A percentile compares a stretch with the other conserved stretches of the same genome.
phyloP scores from a whole-genome alignment of 2,888 invertebrate species.

The Cantharis lateralis region DNA sequence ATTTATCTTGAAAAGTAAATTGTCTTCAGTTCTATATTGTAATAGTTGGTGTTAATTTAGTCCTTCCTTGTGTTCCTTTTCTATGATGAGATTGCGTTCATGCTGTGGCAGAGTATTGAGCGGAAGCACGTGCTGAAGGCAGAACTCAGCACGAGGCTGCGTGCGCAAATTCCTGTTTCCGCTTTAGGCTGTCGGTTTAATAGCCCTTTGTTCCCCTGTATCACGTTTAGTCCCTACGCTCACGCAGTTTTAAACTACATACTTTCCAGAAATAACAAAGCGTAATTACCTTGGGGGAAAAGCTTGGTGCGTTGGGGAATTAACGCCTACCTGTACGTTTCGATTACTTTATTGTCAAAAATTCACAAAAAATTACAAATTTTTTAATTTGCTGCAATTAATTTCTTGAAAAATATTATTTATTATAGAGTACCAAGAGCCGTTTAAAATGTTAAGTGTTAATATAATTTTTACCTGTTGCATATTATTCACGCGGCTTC shows the following conservation, averaged over 20 bases:
- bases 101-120: conserved; percentile 39
- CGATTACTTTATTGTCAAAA: conserved; percentile 22
- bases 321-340: conserved; percentile 25
- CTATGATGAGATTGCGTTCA: conserved; percentile 20
- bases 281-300: conserved; percentile 31
- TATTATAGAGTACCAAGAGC: background rate
- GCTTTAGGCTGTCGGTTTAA: conserved; percentile 37
- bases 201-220: conserved; percentile 36
- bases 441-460: background rate
- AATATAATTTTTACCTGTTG: background rate
- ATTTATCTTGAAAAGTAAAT: background rate
- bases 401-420: background rate
- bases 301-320: conserved; percentile 27
- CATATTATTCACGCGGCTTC: background rate
- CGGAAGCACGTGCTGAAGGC: conserved; percentile 45
- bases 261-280: conserved; percentile 32
- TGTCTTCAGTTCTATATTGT: conserved; percentile 6
- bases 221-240: conserved; percentile 30
- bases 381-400: background rate
- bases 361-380: conserved; percentile 1
- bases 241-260: conserved; percentile 33
- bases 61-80: conserved; percentile 16
- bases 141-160: conserved; percentile 40
- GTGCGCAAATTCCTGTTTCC: conserved; percentile 37
- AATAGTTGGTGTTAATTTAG: conserved; percentile 16